Evolutionary conservation across 2,888 invertebrate genomes (phyloP), one percentile per base, ranked within the genome.

Genomic region (Yponomeuta sedellus): DNA sequence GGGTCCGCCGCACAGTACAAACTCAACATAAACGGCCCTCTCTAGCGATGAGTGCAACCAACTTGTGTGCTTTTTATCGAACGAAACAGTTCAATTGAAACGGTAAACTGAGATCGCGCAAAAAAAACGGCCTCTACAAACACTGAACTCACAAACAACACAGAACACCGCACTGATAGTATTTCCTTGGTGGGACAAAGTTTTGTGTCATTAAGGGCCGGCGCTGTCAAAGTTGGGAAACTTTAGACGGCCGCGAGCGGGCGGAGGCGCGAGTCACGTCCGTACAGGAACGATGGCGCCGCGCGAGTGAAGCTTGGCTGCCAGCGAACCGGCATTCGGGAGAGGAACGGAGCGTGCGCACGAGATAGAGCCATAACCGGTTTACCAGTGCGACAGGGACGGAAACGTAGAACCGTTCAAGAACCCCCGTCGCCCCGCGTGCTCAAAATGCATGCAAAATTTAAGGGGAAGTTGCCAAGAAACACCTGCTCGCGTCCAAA

Each of bases 81-180:
- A 85, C 83, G 76, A 85, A 88, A 87, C 88, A 88, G 88, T 88
- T 85, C 86, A 82, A 86, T 81, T 82, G 79, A 81, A 88, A 88
- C 88, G 85, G 87, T 88, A 86, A 83, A 86, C 80, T 76, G 74
- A 75, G 75, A 82, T 81, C 79, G 83, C 81, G 82, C 81, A 85
- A 83, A 79, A n/a, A 82, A 25, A 76, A 75, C 73, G 73, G 72
- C 44, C 44, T 52, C 16, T 16, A 73, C 44, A 74, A 77, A 74
- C 88, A 88, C 88, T 83, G 16, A 66, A 66, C 62, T 81, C 86
- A 87, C 77, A 76, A 63, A 22, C 57, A 20, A 44, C 40, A 44
- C 56, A 20, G 16, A 52, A 57, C 63, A 66, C 62, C n/a, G 57
- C 63, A 66, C 66, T 66, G n/a, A 8, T 61, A 58, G 10, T 64